Base-by-base conservation (phyloP, 2,113 vertebrate genomes). In the Nannospalax galili region DNA sequence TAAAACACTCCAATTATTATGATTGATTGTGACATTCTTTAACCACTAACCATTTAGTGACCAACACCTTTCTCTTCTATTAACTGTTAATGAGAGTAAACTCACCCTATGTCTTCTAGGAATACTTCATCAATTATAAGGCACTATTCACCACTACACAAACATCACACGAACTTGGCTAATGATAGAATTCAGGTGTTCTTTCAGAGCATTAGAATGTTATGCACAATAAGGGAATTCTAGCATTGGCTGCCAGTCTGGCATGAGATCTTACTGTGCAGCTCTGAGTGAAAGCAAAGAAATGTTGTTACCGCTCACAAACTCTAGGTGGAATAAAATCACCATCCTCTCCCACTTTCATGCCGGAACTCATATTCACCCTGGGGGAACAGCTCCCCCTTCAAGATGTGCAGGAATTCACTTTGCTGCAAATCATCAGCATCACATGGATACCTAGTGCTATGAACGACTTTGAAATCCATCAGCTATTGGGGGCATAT, bases 351-450 rank as follows among this genome's bases (percentile, higher is more conserved):
- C 65, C 74, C 15, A 79, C 14, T 56, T 56, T 82, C 40, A 82
- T 79, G 64, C 37, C 89, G 52, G 93, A 65, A 85, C 69, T 90
- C 67, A 92, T n/a, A 60, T 32, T 78, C 42, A n/a, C 9, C 17
- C 77, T 85, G 45, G 86, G 40, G 52, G 74, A 92, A 48, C 12
- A 22, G n/a, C 73, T 78, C 56, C 74, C 48, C 52, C 84, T 91
- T 37, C 67, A 65, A 82, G 82, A 37, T 92, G 84, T 52, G 9
- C 8, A 90, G 62, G 94, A 88, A 91, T 73, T 5, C 15, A 45
- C 67, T 86, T 72, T 81, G 60, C 35, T 58, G 10, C 19, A 92
- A 37, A 94, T 90, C 64, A 86, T 91, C 52, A 91, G 80, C 72
- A 87, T 65, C 35, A 78, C 1, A 35, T 48, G 32, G 78, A 32